Evolutionary conservation across 1,140 invertebrate species (phyloP).

Genomic region (Halesus radiatus): DNA sequence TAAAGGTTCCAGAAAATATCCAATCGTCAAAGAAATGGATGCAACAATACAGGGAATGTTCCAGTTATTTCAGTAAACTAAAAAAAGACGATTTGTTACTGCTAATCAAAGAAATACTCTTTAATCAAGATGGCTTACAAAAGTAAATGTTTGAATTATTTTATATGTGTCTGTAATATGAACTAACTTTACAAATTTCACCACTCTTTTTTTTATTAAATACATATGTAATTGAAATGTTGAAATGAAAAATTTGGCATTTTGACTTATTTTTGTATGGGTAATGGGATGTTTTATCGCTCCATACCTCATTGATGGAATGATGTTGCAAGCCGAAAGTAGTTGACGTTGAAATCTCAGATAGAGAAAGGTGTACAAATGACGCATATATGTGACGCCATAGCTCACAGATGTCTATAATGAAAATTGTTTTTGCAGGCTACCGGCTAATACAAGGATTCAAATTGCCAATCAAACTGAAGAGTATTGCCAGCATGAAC

Average conservation of each 20-base stretch:
- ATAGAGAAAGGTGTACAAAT: too few species aligned
- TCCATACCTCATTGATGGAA: too few species aligned
- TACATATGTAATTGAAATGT: too few species aligned
- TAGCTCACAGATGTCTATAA: too few species aligned
- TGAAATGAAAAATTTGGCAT: too few species aligned
- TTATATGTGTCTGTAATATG: neutral
- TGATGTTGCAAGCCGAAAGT: too few species aligned
- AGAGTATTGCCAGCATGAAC: conserved; percentile 53
- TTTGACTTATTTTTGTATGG: too few species aligned
- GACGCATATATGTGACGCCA: too few species aligned
- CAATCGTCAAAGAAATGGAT: conserved; percentile 56
- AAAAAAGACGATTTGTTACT: conserved; percentile 51
- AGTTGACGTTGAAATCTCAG: too few species aligned
- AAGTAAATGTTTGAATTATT: conserved; percentile 45
- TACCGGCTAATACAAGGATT: conserved; percentile 48
- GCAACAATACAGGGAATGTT: conserved; percentile 55
- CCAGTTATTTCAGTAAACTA: conserved; percentile 55
- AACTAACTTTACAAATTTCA: too few species aligned
- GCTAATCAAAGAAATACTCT: conserved; percentile 50
- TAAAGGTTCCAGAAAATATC: conserved; percentile 48
- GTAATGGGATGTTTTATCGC: too few species aligned
- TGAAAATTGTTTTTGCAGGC: conserved; percentile 33
- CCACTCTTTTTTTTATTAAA: too few species aligned
- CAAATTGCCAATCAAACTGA: conserved; percentile 52
- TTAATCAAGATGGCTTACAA: conserved; percentile 35